Conservation (phyloP, 2,888 invertebrate genomes). For the Drosophila eohydei region DNA sequence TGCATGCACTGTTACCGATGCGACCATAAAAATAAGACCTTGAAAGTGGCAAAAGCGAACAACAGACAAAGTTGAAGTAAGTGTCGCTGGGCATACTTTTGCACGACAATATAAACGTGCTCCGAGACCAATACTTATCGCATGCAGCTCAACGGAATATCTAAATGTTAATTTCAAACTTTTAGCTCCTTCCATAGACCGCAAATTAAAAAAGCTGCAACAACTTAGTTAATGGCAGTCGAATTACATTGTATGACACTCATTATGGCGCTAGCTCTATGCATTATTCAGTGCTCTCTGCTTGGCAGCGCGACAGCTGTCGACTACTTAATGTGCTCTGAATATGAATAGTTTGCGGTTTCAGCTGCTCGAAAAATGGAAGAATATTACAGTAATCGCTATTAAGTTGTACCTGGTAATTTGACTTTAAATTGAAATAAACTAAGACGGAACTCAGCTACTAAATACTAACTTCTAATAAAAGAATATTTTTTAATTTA, state of each 20-base stretch:
- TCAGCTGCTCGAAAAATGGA: too few relatives aligned
- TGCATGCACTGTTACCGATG: slow-evolving; percentile 30
- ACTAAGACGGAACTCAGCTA: not conserved
- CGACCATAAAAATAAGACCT: slow-evolving; percentile 30
- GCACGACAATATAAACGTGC: not conserved
- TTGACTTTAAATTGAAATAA: not conserved
- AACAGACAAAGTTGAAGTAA: slow-evolving; percentile 8
- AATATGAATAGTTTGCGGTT: not conserved
- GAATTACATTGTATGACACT: slow-evolving; percentile 25
- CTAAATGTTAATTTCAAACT: slow-evolving; percentile 1
- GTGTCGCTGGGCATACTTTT: not conserved
- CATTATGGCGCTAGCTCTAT: slow-evolving; percentile 19
- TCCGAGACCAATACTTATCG: not conserved
- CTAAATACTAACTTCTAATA: too few relatives aligned
- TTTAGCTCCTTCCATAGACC: not conserved
- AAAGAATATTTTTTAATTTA: too few relatives aligned
- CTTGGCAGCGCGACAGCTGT: slow-evolving; percentile 22
- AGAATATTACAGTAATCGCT: not conserved
- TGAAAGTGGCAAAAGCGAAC: slow-evolving; percentile 7
- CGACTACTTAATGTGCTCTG: slow-evolving; percentile 11
- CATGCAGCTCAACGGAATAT: too few relatives aligned
- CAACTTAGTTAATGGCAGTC: not conserved
- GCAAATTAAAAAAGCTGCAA: not conserved
- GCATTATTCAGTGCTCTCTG: slow-evolving; percentile 31
- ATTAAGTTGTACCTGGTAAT: not conserved